Conservation (phyloP, 2,888 invertebrate species). For the Andrena chrysosceles region DNA sequence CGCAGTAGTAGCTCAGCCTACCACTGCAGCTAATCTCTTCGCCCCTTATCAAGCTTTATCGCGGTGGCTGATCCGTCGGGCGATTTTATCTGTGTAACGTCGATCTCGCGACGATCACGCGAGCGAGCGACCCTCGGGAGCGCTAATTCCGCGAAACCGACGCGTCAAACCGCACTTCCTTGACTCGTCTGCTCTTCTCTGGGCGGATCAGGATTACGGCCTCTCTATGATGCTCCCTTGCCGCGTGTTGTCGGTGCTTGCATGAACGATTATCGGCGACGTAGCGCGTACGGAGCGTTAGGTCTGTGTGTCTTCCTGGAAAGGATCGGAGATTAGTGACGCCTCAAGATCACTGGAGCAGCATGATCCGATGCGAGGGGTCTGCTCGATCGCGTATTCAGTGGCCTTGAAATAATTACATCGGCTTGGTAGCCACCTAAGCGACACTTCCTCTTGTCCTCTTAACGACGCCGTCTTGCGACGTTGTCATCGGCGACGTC, state of each 20-base stretch:
- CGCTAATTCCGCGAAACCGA: constrained; percentile 57
- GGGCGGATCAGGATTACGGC: constrained; percentile 62
- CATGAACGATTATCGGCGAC: constrained; percentile 75
- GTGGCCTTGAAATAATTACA: constrained; percentile 81
- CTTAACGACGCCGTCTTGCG: constrained; percentile 68
- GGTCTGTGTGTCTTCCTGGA: constrained; percentile 60
- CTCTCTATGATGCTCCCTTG: constrained; percentile 39
- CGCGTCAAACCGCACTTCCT: constrained; percentile 65
- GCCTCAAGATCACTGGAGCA: constrained; percentile 80
- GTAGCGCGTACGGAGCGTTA: constrained; percentile 62
- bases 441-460: constrained; percentile 68
- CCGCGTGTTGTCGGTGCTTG: constrained; percentile 48
- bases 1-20: not conserved
- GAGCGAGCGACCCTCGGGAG: constrained; percentile 26
- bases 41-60: constrained; percentile 37
- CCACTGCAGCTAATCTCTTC: constrained; percentile 23
- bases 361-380: constrained; percentile 81
- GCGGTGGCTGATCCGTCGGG: not conserved
- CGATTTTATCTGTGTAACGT: constrained; percentile 26
- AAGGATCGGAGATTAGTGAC: constrained; percentile 78
- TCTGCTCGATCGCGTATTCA: constrained; percentile 80
- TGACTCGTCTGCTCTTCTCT: constrained; percentile 24
- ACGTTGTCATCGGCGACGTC: constrained; percentile 59
- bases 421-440: constrained; percentile 65
- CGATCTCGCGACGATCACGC: constrained; percentile 47